Conservation (phyloP, 2,113 vertebrate genomes). For the Xenopus borealis region DNA sequence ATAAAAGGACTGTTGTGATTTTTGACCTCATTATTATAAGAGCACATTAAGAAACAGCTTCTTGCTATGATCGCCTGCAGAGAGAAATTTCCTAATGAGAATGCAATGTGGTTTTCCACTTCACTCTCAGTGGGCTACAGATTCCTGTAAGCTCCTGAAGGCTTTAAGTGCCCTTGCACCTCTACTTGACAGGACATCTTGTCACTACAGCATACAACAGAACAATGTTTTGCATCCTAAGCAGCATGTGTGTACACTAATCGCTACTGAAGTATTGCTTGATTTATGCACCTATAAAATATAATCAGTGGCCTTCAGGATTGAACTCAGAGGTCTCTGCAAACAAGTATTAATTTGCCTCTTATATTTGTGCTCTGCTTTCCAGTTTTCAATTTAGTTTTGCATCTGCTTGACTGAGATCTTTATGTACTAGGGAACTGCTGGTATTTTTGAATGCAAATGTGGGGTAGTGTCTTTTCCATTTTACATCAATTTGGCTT, state of each 20-base stretch:
- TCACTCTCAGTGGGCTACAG: too few species aligned
- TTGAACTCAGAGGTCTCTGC: too few species aligned
- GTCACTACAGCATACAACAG: background rate
- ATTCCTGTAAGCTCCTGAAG: background rate
- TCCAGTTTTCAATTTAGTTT: too few species aligned
- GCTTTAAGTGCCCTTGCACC: slow-evolving; percentile 9
- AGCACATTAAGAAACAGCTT: slow-evolving; percentile 41
- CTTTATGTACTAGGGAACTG: too few species aligned
- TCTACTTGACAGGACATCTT: slow-evolving; percentile 14
- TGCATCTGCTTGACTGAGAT: too few species aligned
- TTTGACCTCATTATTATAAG: slow-evolving; percentile 40
- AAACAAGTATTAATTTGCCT: too few species aligned
- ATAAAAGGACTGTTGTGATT: slow-evolving; percentile 37
- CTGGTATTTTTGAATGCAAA: too few species aligned
- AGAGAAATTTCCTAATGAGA: slow-evolving; percentile 29
- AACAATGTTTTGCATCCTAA: slow-evolving; percentile 6
- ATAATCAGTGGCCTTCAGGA: too few species aligned
- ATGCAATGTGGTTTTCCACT: background rate
- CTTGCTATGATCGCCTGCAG: slow-evolving; percentile 24
- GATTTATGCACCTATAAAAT: background rate
- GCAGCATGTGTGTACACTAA: background rate
- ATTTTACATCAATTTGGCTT: too few species aligned
- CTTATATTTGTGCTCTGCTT: too few species aligned
- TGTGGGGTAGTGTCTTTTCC: too few species aligned
- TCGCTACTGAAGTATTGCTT: background rate